Percentiles rank a stretch among this genome's conserved stretches.
Evolutionary conservation across 2,888 invertebrate genomes (phyloP).

Genomic region (Amphipyra tragopoginis): DNA sequence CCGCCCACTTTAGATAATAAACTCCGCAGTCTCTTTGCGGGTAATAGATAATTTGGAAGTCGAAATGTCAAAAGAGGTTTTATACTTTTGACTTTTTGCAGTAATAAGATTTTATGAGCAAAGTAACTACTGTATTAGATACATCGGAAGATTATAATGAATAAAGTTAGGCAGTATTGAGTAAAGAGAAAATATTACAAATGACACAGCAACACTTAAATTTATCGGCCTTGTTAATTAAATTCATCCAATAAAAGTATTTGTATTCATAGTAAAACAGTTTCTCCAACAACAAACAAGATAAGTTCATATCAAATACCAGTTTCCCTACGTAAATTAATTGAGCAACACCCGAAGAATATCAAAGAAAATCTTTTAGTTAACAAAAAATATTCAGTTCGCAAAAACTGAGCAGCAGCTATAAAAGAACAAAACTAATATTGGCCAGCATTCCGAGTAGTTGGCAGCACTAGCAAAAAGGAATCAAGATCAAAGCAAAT

Average conservation of each 20-base stretch:
- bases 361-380: slow-evolving; percentile 30
- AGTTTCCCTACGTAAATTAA: slow-evolving; percentile 12
- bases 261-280: background rate
- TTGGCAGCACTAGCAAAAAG: slow-evolving; percentile 20
- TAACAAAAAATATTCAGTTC: slow-evolving; percentile 29
- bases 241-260: background rate
- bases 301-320: slow-evolving; percentile 9
- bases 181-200: background rate
- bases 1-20: slow-evolving; percentile 26
- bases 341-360: slow-evolving; percentile 18
- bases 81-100: slow-evolving; percentile 2
- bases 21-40: slow-evolving; percentile 11
- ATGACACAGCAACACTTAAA: background rate
- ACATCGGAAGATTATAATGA: too few species aligned
- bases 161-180: too few species aligned
- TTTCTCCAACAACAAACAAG: background rate
- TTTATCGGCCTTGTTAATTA: background rate
- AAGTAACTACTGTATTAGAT: too few species aligned
- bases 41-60: slow-evolving; percentile 15
- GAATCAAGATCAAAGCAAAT: slow-evolving; percentile 41
- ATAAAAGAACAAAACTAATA: slow-evolving; percentile 38
- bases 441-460: slow-evolving; percentile 20
- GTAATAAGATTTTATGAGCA: too few species aligned
- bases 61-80: slow-evolving; percentile 17
- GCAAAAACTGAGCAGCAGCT: slow-evolving; percentile 7